Evolutionary conservation across 2,797 vertebrate species (phyloP).

Genomic region (Leuciscus waleckii): DNA sequence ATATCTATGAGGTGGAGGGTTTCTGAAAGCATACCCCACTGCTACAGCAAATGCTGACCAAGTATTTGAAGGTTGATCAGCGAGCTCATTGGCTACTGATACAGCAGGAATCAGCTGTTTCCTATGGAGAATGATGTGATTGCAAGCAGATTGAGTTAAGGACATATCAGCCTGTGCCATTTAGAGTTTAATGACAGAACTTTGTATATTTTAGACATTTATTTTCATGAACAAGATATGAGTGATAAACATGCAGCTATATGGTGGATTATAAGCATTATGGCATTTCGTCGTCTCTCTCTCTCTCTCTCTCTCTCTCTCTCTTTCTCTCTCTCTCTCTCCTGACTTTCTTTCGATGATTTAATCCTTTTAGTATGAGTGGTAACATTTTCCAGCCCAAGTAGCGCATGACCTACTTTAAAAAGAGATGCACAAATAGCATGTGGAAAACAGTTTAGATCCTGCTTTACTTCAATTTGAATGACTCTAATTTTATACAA

Average conservation of each 20-base stretch:
- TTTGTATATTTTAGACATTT: background rate
- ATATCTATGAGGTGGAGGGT: too few species aligned
- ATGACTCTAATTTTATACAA: conserved; percentile 51
- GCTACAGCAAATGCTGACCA: too few species aligned
- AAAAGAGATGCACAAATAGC: conserved; percentile 67
- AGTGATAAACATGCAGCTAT: conserved; percentile 9
- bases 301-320: background rate
- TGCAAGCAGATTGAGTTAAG: background rate
- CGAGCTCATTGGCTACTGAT: too few species aligned
- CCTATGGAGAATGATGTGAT: background rate
- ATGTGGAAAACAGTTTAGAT: conserved; percentile 71
- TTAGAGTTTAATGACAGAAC: background rate
- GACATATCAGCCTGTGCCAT: background rate
- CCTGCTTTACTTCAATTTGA: conserved; percentile 64
- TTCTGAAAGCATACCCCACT: too few species aligned
- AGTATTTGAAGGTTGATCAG: too few species aligned
- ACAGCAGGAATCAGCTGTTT: too few species aligned
- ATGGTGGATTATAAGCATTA: conserved; percentile 4
- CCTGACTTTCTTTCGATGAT: conserved; percentile 69
- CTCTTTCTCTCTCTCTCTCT: background rate
- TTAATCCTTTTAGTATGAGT: conserved; percentile 76
- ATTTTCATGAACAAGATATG: background rate
- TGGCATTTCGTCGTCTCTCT: background rate
- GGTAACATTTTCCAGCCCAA: conserved; percentile 78
- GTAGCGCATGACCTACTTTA: conserved; percentile 76